Conservation (phyloP, 2,888 invertebrate species). For the Eupeodes luniger region DNA sequence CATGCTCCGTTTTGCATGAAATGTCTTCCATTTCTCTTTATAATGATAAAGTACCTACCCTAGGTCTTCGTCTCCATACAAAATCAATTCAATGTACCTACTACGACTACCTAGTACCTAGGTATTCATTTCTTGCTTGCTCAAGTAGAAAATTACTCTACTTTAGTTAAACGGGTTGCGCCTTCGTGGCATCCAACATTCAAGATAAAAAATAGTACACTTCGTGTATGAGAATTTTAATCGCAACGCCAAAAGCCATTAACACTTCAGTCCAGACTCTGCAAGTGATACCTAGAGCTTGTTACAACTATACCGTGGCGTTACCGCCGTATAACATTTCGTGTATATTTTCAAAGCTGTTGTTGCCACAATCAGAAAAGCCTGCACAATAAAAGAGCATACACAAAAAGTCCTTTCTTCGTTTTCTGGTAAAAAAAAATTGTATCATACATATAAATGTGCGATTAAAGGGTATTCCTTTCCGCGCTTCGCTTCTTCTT, state of each 20-base stretch:
- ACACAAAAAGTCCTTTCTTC: slow-evolving; percentile 32
- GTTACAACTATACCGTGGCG: slow-evolving; percentile 37
- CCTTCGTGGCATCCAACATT: slow-evolving; percentile 47
- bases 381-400: slow-evolving; percentile 47
- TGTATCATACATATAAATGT: slow-evolving; percentile 45
- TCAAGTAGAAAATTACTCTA: slow-evolving; percentile 49
- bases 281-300: slow-evolving; percentile 46
- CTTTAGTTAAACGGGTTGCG: slow-evolving; percentile 50
- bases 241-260: slow-evolving; percentile 60
- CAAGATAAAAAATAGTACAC: slow-evolving; percentile 33
- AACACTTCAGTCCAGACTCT: slow-evolving; percentile 55
- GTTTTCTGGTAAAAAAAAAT: slow-evolving; percentile 32
- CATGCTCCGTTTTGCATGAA: slow-evolving; percentile 44
- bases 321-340: slow-evolving; percentile 24
- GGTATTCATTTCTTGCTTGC: slow-evolving; percentile 45
- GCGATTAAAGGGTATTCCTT: slow-evolving; percentile 42
- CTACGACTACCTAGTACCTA: neutral
- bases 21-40: slow-evolving; percentile 44
- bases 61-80: slow-evolving; percentile 38
- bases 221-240: slow-evolving; percentile 43
- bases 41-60: slow-evolving; percentile 38
- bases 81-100: slow-evolving; percentile 43
- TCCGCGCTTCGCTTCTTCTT: slow-evolving; percentile 35
- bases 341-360: slow-evolving; percentile 45
- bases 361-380: slow-evolving; percentile 49